Conservation (phyloP, 2,888 invertebrate species). For the Cantharis flavilabris region DNA sequence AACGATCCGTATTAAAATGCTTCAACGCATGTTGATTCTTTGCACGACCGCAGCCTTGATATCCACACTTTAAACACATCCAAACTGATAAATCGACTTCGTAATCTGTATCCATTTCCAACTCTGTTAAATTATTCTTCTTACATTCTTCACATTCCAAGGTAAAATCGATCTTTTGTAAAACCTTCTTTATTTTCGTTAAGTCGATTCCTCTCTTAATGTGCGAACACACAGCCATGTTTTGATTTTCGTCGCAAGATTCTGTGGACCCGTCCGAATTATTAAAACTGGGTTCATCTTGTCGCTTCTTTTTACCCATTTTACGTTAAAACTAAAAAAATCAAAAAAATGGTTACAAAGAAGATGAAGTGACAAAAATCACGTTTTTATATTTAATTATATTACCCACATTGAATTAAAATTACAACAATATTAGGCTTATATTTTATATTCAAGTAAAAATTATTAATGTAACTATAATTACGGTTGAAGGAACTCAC, state of each 20-base stretch:
- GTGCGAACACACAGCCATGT: slow-evolving; percentile 69
- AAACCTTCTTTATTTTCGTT: slow-evolving; percentile 61
- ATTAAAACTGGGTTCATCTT: slow-evolving; percentile 67
- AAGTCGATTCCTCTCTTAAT: slow-evolving; percentile 71
- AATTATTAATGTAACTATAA: neutral
- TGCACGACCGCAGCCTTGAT: slow-evolving; percentile 73
- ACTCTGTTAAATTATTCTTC: slow-evolving; percentile 23
- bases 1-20: slow-evolving; percentile 76
- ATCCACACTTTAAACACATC: slow-evolving; percentile 83
- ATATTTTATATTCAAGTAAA: neutral
- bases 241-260: slow-evolving; percentile 69
- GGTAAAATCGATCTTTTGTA: slow-evolving; percentile 57
- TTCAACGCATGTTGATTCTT: slow-evolving; percentile 72
- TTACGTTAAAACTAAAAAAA: slow-evolving; percentile 34
- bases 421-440: neutral
- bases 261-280: slow-evolving; percentile 72
- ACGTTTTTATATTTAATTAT: slow-evolving; percentile 1
- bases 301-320: slow-evolving; percentile 79
- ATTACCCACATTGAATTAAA: neutral
- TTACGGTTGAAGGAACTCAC: neutral
- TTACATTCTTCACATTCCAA: slow-evolving; percentile 58
- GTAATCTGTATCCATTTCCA: slow-evolving; percentile 45
- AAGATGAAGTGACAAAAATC: slow-evolving; percentile 3
- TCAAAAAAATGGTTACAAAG: neutral
- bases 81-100: slow-evolving; percentile 64